A percentile compares a stretch with the other conserved stretches of the same genome.
Conservation (phyloP, 2,797 vertebrate genomes). For the Eupleurogrammus muticus region DNA sequence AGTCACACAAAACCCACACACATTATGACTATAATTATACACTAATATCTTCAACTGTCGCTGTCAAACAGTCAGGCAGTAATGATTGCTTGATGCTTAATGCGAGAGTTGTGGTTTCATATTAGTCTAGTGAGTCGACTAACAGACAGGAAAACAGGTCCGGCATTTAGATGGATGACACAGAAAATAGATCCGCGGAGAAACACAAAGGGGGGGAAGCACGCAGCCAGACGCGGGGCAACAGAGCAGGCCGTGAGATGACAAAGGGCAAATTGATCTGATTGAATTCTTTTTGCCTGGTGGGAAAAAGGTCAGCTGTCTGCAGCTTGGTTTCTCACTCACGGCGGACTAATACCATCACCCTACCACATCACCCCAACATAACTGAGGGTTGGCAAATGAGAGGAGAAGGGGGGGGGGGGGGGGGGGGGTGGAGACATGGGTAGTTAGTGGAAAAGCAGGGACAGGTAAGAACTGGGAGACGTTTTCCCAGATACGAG, state of each 20-base stretch:
- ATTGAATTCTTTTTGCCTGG: constrained; percentile 57
- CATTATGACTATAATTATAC: too few relatives aligned
- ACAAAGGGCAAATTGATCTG: constrained; percentile 73
- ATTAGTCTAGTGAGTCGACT: too few relatives aligned
- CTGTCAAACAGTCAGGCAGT: too few relatives aligned
- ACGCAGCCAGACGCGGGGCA: constrained; percentile 24
- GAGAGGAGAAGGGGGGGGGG: constrained; percentile 2
- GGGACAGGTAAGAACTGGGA: neutral
- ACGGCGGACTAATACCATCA: constrained; percentile 36
- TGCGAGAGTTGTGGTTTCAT: too few relatives aligned
- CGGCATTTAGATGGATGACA: constrained; percentile 27
- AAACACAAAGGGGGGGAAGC: too few relatives aligned
- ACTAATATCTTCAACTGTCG: too few relatives aligned
- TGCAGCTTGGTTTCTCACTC: constrained; percentile 56
- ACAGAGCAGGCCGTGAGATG: constrained; percentile 51
- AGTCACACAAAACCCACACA: too few relatives aligned
- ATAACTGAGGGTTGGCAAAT: constrained; percentile 33
- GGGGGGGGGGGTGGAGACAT: neutral
- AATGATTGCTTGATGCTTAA: too few relatives aligned
- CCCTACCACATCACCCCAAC: constrained; percentile 43
- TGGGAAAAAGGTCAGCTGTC: constrained; percentile 59
- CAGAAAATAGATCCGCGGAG: constrained; percentile 18
- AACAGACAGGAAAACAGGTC: too few relatives aligned
- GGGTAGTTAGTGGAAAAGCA: neutral
- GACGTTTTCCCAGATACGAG: neutral